These are phyloP conservation scores for Bufo bufo DNA, from an alignment of 2,113 vertebrate species.

Conservation along the genomic window DNA sequence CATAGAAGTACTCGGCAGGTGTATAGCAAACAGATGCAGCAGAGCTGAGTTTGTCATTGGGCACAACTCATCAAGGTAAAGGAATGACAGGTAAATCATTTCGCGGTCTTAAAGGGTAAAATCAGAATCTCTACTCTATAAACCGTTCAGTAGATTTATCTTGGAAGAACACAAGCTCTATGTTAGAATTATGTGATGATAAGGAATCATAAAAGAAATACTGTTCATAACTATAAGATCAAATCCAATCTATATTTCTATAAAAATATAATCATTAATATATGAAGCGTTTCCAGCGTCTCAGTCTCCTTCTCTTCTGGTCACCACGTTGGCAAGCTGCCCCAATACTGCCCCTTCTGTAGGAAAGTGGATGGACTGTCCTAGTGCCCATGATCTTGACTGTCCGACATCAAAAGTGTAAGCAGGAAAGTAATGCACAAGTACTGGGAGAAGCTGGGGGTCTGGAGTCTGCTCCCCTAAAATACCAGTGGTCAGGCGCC, in stretches of 20 bases:
- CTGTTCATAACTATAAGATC: no score
- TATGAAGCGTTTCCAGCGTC: not conserved
- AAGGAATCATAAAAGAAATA: no score
- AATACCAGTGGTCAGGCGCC: not conserved
- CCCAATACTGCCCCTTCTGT: not conserved
- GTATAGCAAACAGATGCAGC: not conserved
- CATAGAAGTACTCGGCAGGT: no score
- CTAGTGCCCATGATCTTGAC: not conserved
- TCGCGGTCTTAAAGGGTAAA: no score
- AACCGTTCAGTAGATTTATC: no score
- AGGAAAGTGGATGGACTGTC: not conserved
- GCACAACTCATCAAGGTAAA: not conserved
- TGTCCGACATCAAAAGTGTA: not conserved
- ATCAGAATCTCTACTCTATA: no score
- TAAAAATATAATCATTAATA: not conserved
- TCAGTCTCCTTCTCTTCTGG: not conserved
- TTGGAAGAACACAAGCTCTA: no score
- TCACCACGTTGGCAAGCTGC: not conserved
- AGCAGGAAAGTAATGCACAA: not conserved
- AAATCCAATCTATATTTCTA: no score
- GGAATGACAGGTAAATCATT: not conserved
- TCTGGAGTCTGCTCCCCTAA: slow-evolving; percentile 4
- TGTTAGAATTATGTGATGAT: no score
- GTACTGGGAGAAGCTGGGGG: not conserved
- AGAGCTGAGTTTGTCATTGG: not conserved